These are phyloP conservation scores for Choreutis nemorana DNA, from an alignment of 2,888 invertebrate genomes.

Conservation along the genomic window DNA sequence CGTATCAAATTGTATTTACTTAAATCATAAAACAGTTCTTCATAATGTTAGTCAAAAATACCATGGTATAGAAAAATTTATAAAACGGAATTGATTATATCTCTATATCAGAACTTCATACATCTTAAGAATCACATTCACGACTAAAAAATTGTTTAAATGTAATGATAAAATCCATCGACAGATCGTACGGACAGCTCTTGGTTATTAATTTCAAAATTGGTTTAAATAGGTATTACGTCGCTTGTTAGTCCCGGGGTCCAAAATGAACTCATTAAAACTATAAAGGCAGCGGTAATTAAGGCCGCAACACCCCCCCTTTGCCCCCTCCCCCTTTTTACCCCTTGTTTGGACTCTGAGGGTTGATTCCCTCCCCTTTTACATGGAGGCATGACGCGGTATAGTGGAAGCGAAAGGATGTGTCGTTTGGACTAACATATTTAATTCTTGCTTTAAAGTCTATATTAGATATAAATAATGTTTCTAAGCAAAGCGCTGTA, in stretches of 20 bases:
- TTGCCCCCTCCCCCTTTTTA: constrained; percentile 22
- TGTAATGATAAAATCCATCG: constrained; percentile 19
- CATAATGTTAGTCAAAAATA: too few relatives aligned
- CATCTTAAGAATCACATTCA: background rate
- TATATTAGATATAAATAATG: too few relatives aligned
- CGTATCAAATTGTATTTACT: too few relatives aligned
- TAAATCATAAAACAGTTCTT: too few relatives aligned
- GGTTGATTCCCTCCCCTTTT: constrained; percentile 31
- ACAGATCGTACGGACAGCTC: constrained; percentile 25
- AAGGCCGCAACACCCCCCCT: constrained; percentile 42
- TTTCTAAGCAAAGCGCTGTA: too few relatives aligned
- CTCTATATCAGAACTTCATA: too few relatives aligned
- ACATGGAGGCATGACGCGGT: constrained; percentile 13
- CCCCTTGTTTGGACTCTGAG: constrained; percentile 22
- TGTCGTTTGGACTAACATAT: background rate
- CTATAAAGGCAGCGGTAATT: constrained; percentile 79
- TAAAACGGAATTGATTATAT: too few relatives aligned
- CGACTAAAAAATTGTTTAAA: background rate
- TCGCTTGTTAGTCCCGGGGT: constrained; percentile 70
- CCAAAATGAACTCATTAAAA: constrained; percentile 78
- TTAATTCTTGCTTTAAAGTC: too few relatives aligned
- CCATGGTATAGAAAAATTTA: too few relatives aligned
- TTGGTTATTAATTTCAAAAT: constrained; percentile 64
- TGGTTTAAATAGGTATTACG: constrained; percentile 64
- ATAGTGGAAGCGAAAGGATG: background rate